A percentile compares a stretch with the other conserved stretches of the same genome.
These are phyloP conservation scores for Oreonectes daqikongensis DNA, from an alignment of 2,797 vertebrate species.

Conservation along the genomic window DNA sequence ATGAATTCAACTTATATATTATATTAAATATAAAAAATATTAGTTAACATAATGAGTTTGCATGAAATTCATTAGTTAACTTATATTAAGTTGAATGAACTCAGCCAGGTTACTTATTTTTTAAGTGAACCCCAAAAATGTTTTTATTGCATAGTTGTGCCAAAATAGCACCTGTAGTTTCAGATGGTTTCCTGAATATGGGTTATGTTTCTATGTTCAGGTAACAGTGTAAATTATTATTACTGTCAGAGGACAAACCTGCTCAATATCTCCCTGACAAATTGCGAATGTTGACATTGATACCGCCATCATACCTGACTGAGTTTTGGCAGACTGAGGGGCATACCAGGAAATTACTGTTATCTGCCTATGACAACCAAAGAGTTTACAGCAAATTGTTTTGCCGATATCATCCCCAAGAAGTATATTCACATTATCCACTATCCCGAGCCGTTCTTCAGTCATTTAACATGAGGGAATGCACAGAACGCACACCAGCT, in stretches of 20 bases:
- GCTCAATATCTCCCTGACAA: constrained; percentile 36
- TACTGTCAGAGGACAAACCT: constrained; percentile 37
- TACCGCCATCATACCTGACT: constrained; percentile 36
- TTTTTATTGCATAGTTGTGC: too few relatives aligned
- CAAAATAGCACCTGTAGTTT: not conserved
- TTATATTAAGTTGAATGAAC: too few relatives aligned
- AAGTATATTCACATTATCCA: constrained; percentile 40
- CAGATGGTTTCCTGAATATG: too few relatives aligned
- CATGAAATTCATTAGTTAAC: too few relatives aligned
- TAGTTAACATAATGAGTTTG: too few relatives aligned
- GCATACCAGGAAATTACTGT: constrained; percentile 39
- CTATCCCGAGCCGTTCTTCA: not conserved
- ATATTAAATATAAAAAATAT: too few relatives aligned
- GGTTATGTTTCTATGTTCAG: not conserved
- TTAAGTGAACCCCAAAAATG: too few relatives aligned
- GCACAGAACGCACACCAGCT: constrained; percentile 4
- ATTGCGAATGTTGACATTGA: constrained; percentile 32
- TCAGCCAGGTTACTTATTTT: too few relatives aligned
- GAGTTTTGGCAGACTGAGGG: constrained; percentile 32
- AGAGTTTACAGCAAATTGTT: constrained; percentile 29
- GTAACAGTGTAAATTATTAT: not conserved
- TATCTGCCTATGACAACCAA: constrained; percentile 16
- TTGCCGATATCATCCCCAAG: constrained; percentile 20
- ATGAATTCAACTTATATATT: too few relatives aligned
- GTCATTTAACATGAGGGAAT: constrained; percentile 30